Evolutionary conservation across 2,888 invertebrate genomes (phyloP).

Genomic region (Mythimna vitellina): DNA sequence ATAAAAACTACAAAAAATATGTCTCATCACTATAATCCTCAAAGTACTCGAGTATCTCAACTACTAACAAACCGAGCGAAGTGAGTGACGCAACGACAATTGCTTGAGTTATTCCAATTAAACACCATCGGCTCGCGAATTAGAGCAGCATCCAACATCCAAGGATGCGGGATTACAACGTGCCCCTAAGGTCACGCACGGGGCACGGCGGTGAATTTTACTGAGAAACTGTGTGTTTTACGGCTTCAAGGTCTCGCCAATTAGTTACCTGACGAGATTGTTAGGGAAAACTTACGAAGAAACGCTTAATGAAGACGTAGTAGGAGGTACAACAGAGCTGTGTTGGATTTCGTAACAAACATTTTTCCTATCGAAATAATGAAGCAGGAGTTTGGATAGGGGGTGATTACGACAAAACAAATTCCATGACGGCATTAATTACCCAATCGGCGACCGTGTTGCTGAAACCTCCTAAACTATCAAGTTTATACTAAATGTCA

Average conservation of each 20-base stretch:
- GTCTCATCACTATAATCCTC: conserved; percentile 3
- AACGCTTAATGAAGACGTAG: conserved; percentile 12
- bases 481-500: conserved; percentile 30
- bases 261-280: not conserved
- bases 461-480: conserved; percentile 10
- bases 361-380: conserved; percentile 9
- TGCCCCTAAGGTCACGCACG: conserved; percentile 9
- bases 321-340: not conserved
- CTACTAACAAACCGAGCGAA: conserved; percentile 11
- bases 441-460: not conserved
- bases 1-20: no score
- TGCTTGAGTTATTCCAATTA: conserved; percentile 66
- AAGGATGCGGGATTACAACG: conserved; percentile 47
- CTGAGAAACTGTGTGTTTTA: not conserved
- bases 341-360: not conserved
- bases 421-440: not conserved
- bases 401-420: not conserved
- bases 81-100: conserved; percentile 59
- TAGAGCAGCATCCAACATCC: conserved; percentile 45
- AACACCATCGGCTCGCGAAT: conserved; percentile 57
- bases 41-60: not conserved
- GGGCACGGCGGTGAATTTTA: not conserved
- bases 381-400: not conserved
- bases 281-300: not conserved
- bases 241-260: conserved; percentile 2